phyloP scores from a whole-genome alignment of 1,140 invertebrate species.

The Zaprionus lachaisei region DNA sequence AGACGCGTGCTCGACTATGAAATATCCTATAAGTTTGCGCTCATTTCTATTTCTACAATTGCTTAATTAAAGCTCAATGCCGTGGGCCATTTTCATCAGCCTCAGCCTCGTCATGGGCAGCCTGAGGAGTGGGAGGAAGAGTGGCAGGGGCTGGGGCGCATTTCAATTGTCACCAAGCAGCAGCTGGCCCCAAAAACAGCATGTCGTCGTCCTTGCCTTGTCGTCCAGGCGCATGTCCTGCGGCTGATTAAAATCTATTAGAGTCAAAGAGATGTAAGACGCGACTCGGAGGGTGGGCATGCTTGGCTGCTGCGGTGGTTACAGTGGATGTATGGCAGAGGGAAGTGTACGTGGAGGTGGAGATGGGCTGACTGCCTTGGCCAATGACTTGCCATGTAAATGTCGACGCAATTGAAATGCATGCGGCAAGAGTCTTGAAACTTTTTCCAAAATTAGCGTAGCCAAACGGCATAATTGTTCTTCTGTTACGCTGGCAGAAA shows the following conservation, averaged over 20 bases:
- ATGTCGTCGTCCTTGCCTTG: constrained; percentile 55
- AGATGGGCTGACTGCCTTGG: constrained; percentile 24
- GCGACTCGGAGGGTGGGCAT: background rate
- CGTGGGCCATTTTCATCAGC: constrained; percentile 59
- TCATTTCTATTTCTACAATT: constrained; percentile 45
- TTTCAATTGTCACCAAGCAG: constrained; percentile 58
- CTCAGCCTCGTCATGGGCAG: background rate
- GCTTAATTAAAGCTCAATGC: constrained; percentile 67
- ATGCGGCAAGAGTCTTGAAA: constrained; percentile 67
- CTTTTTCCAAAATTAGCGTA: constrained; percentile 53
- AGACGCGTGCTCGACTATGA: background rate
- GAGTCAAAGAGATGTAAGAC: constrained; percentile 82
- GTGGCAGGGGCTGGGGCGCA: constrained; percentile 18
- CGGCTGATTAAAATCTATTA: constrained; percentile 84
- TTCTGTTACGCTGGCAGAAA: constrained; percentile 9
- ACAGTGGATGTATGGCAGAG: background rate
- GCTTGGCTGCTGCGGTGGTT: background rate
- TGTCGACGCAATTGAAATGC: constrained; percentile 79
- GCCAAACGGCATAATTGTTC: constrained; percentile 24
- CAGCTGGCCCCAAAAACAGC: constrained; percentile 61
- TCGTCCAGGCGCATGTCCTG: constrained; percentile 70
- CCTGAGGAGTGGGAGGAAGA: background rate
- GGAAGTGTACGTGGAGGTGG: background rate
- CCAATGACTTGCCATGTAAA: constrained; percentile 79
- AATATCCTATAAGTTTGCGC: constrained; percentile 10